These are phyloP conservation scores for Hydra vulgaris DNA, from an alignment of 30 jellyfish, hydroid and myxozoan species.

Conservation along the genomic window DNA sequence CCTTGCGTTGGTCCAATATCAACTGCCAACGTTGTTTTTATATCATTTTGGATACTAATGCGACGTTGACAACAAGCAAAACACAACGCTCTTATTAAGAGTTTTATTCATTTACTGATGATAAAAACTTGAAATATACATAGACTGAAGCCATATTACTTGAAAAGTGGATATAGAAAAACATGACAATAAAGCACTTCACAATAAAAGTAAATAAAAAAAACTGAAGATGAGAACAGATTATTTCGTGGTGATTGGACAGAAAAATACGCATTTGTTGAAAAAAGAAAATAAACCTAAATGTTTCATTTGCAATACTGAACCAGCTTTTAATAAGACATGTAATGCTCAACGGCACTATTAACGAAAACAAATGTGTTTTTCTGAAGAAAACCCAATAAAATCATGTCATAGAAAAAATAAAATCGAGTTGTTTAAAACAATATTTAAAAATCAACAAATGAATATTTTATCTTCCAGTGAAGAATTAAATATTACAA, in stretches of 20 bases:
- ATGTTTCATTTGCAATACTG: neutral
- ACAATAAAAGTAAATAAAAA: too few relatives aligned
- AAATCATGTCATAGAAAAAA: neutral
- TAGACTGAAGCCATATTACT: too few relatives aligned
- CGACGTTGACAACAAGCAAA: too few relatives aligned
- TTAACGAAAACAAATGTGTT: neutral
- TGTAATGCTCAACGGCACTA: neutral
- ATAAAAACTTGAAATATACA: too few relatives aligned
- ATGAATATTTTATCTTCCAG: neutral
- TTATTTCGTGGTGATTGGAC: neutral
- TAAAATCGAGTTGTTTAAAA: too few relatives aligned
- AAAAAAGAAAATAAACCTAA: neutral
- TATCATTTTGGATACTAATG: too few relatives aligned
- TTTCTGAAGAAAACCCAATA: neutral
- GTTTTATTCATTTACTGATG: too few relatives aligned
- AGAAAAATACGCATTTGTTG: neutral
- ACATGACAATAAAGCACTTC: too few relatives aligned
- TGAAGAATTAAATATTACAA: neutral
- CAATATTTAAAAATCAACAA: neutral
- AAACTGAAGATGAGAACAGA: neutral
- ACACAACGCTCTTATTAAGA: too few relatives aligned
- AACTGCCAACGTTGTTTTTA: too few relatives aligned
- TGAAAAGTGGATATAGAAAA: too few relatives aligned
- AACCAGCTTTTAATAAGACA: neutral
- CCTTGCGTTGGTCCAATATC: too few relatives aligned